Percentiles rank a stretch among this genome's conserved stretches.
Evolutionary conservation across 2,113 vertebrate species (phyloP).

Genomic region (Conger conger): DNA sequence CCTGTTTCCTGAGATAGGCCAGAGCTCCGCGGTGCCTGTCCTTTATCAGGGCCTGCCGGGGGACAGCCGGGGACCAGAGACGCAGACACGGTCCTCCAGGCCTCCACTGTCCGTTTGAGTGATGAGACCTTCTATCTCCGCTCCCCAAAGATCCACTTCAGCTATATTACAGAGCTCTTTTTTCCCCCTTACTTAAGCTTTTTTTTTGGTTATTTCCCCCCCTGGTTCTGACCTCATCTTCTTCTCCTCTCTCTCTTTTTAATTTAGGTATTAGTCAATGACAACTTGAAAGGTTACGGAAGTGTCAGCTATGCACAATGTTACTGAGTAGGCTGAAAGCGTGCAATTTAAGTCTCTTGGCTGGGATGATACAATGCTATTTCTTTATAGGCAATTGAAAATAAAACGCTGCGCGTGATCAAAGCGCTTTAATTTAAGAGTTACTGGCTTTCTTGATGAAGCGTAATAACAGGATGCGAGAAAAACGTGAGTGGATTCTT

Average conservation of each 20-base stretch:
- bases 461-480: neutral
- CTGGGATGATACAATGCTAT: neutral
- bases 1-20: neutral
- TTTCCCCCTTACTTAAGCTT: constrained; percentile 1
- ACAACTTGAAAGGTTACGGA: neutral
- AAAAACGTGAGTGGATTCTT: neutral
- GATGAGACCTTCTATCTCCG: constrained; percentile 52
- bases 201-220: neutral
- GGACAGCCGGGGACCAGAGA: constrained; percentile 38
- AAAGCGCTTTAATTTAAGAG: neutral
- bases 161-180: neutral
- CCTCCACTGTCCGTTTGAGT: constrained; percentile 54
- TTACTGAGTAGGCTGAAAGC: neutral
- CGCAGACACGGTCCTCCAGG: constrained; percentile 41
- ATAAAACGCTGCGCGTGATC: neutral
- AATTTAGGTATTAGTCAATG: neutral
- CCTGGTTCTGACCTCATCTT: neutral
- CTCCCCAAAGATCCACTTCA: constrained; percentile 47
- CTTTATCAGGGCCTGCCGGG: neutral
- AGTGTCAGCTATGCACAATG: neutral
- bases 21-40: neutral
- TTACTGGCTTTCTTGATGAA: neutral
- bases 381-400: neutral
- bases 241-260: neutral
- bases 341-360: neutral